phyloP scores from a whole-genome alignment of 2,888 invertebrate species.

The Tenodera sinensis region DNA sequence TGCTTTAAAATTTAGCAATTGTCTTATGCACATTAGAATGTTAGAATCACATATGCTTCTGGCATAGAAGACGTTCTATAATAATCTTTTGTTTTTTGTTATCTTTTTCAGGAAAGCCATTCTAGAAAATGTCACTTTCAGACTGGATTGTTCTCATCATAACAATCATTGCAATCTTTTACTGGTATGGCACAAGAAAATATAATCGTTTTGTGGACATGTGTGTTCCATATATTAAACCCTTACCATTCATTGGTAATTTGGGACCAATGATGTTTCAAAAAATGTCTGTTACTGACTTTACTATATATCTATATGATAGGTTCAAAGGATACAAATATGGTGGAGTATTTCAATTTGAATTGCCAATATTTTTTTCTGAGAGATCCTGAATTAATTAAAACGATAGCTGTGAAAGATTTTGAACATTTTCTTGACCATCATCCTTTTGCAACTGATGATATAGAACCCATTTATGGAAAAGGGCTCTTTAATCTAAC shows the following conservation, averaged over 20 bases:
- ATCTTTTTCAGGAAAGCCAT: neutral
- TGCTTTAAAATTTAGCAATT: too few species aligned
- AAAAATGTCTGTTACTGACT: neutral
- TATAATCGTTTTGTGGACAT: conserved; percentile 20
- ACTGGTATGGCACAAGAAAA: conserved; percentile 22
- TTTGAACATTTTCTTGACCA: conserved; percentile 56
- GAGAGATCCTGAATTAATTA: conserved; percentile 53
- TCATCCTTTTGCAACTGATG: conserved; percentile 32
- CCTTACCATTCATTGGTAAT: conserved; percentile 24
- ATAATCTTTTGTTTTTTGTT: neutral
- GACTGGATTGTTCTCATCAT: neutral
- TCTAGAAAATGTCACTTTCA: neutral
- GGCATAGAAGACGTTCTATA: neutral
- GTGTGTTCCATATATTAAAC: conserved; percentile 15
- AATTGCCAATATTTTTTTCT: conserved; percentile 46
- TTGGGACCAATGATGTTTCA: conserved; percentile 5
- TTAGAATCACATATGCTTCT: neutral
- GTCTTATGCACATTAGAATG: too few species aligned
- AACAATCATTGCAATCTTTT: neutral
- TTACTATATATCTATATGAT: conserved; percentile 12
- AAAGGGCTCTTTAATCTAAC: conserved; percentile 49
- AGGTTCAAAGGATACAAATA: conserved; percentile 11
- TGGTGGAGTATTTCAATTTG: conserved; percentile 48
- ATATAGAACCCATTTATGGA: conserved; percentile 46
- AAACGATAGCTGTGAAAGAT: conserved; percentile 53